phyloP scores from a whole-genome alignment of 30 jellyfish, hydroid and myxozoan genomes.

The Aurelia sp. region DNA sequence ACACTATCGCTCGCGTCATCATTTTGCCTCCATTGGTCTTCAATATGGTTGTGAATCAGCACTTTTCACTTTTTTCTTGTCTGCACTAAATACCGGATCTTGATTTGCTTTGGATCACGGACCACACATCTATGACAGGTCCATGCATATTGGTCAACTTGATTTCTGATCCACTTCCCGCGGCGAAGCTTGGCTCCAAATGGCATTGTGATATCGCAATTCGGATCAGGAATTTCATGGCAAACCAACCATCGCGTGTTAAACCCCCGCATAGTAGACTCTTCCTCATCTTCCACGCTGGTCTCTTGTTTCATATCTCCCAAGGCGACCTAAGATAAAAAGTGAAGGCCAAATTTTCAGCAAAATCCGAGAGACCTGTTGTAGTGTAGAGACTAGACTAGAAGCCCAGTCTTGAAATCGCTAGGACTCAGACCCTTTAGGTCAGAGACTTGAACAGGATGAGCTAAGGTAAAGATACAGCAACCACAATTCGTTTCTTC shows the following conservation, averaged over 20 bases:
- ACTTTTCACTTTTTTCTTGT: neutral
- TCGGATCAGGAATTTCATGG: constrained; percentile 56
- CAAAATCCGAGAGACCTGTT: no score
- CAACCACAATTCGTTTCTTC: no score
- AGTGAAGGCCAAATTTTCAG: neutral
- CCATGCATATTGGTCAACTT: neutral
- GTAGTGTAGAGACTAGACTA: no score
- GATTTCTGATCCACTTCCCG: constrained; percentile 27
- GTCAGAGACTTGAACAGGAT: no score
- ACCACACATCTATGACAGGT: constrained; percentile 49
- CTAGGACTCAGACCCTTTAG: no score
- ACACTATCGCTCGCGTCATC: no score
- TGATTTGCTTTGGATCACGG: constrained; percentile 67
- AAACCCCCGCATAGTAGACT: no score
- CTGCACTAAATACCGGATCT: constrained; percentile 62
- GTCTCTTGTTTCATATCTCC: neutral
- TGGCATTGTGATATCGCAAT: constrained; percentile 39
- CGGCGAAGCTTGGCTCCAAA: constrained; percentile 55
- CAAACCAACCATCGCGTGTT: neutral
- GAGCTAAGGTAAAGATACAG: no score
- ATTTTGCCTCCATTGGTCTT: no score
- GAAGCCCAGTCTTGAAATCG: no score
- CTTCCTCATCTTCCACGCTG: neutral
- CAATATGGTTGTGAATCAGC: no score
- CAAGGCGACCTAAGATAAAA: constrained; percentile 31